Evolutionary conservation across 2,888 invertebrate species (phyloP), one percentile per base, ranked within the genome.

Genomic region (Ceraclea dissimilis): DNA sequence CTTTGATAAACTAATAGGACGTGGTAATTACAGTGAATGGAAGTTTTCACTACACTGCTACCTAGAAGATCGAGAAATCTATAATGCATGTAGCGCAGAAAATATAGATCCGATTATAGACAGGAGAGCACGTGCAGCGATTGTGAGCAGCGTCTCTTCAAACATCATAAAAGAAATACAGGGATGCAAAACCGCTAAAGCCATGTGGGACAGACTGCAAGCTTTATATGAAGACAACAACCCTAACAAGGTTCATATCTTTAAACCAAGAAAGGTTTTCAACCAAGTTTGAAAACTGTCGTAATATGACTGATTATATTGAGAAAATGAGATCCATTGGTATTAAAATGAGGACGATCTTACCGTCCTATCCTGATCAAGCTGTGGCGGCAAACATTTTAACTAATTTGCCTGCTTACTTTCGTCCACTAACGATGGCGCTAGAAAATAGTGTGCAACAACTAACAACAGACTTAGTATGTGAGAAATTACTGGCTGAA

Each of bases 301-400:
- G 18, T 18, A 19, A 46, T 18, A 46, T 46, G 46, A 46, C 10
- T 5, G 46, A 46, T n/a, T 46, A 46, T 13, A 46, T 46, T n/a
- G 46, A 46, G 4, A 46, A 46, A 16, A 46, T 46, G 46, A 46
- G 46, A 46, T n/a, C n/a, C 5, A 46, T 46, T 18, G 46, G 46
- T 4, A 46, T 10, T 18, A 46, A 46, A 18, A 46, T 46, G 46
- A 46, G 16, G 16, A 46, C 18, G 4, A 46, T 46, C 18, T 16
- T 46, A 18, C 46, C 46, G 19, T 19, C 46, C 2, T 46, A 46
- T 16, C 46, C 46, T 19, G 46, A 46, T 46, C n/a, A 46, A 20
- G 46, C 46, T 6, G 20, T 46, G 18, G 46, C 46, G 18, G 46
- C 46, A 19, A 46, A 46, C 16, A 46, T 46, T 18, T 20, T 46